phyloP scores from a whole-genome alignment of 2,797 vertebrate genomes.

The Falco biarmicus region DNA sequence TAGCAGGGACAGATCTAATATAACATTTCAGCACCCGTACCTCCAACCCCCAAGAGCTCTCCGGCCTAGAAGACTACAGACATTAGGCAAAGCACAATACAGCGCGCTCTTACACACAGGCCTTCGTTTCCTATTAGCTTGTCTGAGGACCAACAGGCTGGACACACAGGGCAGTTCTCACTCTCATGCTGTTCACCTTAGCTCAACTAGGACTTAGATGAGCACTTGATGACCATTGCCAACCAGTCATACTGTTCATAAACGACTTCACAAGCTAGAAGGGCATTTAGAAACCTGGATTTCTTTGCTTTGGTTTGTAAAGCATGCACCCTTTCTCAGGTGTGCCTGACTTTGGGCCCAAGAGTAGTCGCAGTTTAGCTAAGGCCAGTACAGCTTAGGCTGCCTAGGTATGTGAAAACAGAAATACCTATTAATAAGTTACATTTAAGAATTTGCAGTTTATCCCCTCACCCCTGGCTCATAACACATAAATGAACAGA shows the following conservation, averaged over 20 bases:
- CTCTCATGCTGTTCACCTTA: not conserved
- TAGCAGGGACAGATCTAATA: not conserved
- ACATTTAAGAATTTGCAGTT: not conserved
- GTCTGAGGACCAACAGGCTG: not conserved
- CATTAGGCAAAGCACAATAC: not conserved
- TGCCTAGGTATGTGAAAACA: not conserved
- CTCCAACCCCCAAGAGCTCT: not conserved
- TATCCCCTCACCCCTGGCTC: not conserved
- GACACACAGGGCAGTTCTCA: not conserved
- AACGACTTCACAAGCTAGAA: not conserved
- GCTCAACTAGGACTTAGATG: rapidly evolving
- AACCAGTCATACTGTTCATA: not conserved
- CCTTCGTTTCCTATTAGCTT: not conserved
- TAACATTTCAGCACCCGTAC: not conserved
- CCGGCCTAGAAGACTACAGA: not conserved
- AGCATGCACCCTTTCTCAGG: not conserved
- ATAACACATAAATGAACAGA: not conserved
- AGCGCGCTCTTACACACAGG: not conserved
- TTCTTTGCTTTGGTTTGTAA: not conserved
- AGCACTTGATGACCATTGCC: not conserved
- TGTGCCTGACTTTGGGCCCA: not conserved
- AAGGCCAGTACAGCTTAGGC: not conserved
- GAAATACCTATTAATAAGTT: not conserved
- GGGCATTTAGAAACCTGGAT: not conserved
- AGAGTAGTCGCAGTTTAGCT: not conserved